A percentile compares a stretch with the other conserved stretches of the same genome.
Evolutionary conservation across 92 coral and sea anemone genomes (phyloP).

Genomic region (Porites evermanni): DNA sequence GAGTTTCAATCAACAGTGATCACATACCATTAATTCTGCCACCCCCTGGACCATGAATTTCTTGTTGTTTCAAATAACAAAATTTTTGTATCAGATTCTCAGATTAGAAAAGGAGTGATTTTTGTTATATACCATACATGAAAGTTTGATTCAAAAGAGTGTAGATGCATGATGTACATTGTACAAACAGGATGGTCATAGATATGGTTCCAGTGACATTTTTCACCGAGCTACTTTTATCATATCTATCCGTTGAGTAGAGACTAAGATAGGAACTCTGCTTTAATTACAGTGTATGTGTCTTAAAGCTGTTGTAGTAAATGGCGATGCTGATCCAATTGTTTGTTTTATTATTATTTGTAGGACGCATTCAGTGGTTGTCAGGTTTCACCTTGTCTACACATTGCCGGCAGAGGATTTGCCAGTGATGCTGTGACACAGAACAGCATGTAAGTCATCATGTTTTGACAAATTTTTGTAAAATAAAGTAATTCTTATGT

Average conservation of each 20-base stretch:
- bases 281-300: too few species aligned
- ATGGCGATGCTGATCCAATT: background rate
- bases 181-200: too few species aligned
- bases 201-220: too few species aligned
- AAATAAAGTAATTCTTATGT: too few species aligned
- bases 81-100: background rate
- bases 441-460: slow-evolving; percentile 68
- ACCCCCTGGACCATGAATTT: background rate
- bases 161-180: too few species aligned
- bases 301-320: too few species aligned
- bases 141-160: too few species aligned
- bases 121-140: background rate
- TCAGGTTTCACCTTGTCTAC: slow-evolving; percentile 63
- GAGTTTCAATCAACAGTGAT: slow-evolving; percentile 30
- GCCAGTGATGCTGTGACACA: slow-evolving; percentile 61
- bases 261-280: too few species aligned
- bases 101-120: too few species aligned
- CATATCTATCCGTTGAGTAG: too few species aligned
- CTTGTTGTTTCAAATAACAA: background rate
- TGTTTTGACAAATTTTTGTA: too few species aligned
- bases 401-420: slow-evolving; percentile 73
- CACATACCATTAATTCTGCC: slow-evolving; percentile 41
- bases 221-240: too few species aligned
- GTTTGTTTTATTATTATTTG: background rate
- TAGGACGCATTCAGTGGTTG: slow-evolving; percentile 47